Evolutionary conservation across 2,113 vertebrate species (phyloP).

Genomic region (Ceyx melanurus): DNA sequence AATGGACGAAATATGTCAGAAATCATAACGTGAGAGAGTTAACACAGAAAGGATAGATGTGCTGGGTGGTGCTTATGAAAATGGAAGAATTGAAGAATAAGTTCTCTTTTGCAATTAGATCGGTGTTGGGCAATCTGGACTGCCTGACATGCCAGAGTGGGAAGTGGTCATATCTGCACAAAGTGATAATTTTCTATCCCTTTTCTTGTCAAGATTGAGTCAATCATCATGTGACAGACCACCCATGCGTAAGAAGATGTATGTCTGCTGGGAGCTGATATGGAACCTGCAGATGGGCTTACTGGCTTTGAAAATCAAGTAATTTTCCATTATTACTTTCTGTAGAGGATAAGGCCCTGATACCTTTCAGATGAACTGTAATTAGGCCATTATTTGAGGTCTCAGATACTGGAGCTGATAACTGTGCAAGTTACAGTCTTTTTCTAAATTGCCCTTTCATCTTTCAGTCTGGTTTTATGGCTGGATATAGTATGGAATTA

Average conservation of each 20-base stretch:
- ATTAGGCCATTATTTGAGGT: slow-evolving; percentile 39
- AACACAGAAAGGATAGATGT: not conserved
- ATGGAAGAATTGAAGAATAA: not conserved
- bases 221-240: slow-evolving; percentile 48
- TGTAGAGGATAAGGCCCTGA: slow-evolving; percentile 5
- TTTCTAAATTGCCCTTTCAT: slow-evolving; percentile 32
- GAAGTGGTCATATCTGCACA: slow-evolving; percentile 36
- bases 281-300: slow-evolving; percentile 1
- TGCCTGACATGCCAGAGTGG: slow-evolving; percentile 2
- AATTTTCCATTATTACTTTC: slow-evolving; percentile 42
- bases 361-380: slow-evolving; percentile 22
- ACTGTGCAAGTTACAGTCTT: slow-evolving; percentile 16
- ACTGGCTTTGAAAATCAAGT: slow-evolving; percentile 20
- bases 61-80: not conserved
- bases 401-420: slow-evolving; percentile 20
- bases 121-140: not conserved
- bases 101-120: not conserved
- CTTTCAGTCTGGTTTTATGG: slow-evolving; percentile 29
- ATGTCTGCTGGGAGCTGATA: slow-evolving; percentile 31
- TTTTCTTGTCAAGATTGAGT: slow-evolving; percentile 54
- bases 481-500: not conserved
- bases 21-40: not conserved
- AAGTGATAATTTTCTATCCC: slow-evolving; percentile 29
- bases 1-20: not conserved
- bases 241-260: slow-evolving; percentile 25